phyloP scores from a whole-genome alignment of 1,140 invertebrate genomes.

The Prorops nasuta region DNA sequence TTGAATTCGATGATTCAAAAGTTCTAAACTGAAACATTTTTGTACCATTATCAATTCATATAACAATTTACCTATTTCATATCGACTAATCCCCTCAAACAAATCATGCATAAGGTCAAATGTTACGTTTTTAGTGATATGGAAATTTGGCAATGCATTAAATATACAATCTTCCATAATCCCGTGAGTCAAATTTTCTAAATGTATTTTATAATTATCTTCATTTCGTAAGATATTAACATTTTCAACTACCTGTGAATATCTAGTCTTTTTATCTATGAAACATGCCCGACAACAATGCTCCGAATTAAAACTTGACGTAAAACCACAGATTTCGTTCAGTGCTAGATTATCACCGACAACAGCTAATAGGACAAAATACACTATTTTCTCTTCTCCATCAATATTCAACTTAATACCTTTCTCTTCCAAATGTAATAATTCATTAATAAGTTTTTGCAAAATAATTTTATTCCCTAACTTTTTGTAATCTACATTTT shows the following conservation, averaged over 20 bases:
- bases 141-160: neutral
- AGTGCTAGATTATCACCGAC: conserved; percentile 8
- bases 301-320: conserved; percentile 2
- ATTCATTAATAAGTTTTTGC: neutral
- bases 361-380: conserved; percentile 3
- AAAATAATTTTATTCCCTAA: neutral
- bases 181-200: neutral
- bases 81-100: neutral
- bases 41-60: neutral
- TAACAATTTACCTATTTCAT: neutral
- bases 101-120: conserved; percentile 5
- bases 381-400: conserved; percentile 6
- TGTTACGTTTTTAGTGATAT: neutral
- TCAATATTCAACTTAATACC: neutral
- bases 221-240: neutral
- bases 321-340: conserved; percentile 6
- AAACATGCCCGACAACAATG: conserved; percentile 7
- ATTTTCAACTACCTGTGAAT: neutral
- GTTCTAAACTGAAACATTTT: conserved; percentile 5
- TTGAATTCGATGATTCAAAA: too few relatives aligned
- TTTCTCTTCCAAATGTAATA: neutral
- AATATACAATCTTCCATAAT: conserved; percentile 1
- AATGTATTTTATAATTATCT: neutral
- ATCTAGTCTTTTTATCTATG: neutral
- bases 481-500: neutral